Conservation (phyloP, 2,888 invertebrate genomes). For the Neoscelio sp. region DNA sequence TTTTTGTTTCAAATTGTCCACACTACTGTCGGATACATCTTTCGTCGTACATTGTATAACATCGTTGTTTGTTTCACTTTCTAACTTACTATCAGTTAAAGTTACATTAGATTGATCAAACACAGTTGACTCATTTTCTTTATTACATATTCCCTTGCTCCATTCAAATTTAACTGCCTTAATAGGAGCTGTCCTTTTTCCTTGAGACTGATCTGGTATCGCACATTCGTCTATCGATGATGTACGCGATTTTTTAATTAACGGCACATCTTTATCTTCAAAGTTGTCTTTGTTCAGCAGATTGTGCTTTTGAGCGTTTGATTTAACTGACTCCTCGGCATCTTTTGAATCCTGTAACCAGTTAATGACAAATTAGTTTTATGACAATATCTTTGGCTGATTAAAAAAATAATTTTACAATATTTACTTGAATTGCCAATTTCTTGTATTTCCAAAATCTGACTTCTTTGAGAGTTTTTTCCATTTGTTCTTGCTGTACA, state of each 20-base stretch:
- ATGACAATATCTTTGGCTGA: too few species aligned
- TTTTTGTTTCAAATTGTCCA: conserved; percentile 2
- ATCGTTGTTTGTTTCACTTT: background rate
- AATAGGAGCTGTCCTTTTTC: background rate
- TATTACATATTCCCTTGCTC: too few species aligned
- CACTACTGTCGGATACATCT: background rate
- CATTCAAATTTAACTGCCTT: conserved; percentile 8
- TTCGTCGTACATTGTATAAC: background rate
- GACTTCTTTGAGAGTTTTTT: conserved; percentile 55
- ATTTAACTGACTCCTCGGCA: background rate
- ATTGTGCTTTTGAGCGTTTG: conserved; percentile 1
- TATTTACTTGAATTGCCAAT: conserved; percentile 11
- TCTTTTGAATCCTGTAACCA: conserved; percentile 17
- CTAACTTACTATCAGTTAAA: too few species aligned
- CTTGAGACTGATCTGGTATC: background rate
- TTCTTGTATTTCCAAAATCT: conserved; percentile 61
- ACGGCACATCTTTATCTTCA: conserved; percentile 2
- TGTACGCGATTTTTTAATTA: conserved; percentile 11
- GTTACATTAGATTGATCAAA: too few species aligned
- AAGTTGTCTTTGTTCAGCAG: background rate
- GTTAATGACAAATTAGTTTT: background rate
- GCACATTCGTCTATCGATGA: background rate
- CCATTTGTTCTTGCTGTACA: conserved; percentile 51
- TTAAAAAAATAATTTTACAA: conserved; percentile 2
- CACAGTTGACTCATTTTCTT: too few species aligned